Conservation (phyloP, 1,140 invertebrate species). For the Hycleus phaleratus region DNA sequence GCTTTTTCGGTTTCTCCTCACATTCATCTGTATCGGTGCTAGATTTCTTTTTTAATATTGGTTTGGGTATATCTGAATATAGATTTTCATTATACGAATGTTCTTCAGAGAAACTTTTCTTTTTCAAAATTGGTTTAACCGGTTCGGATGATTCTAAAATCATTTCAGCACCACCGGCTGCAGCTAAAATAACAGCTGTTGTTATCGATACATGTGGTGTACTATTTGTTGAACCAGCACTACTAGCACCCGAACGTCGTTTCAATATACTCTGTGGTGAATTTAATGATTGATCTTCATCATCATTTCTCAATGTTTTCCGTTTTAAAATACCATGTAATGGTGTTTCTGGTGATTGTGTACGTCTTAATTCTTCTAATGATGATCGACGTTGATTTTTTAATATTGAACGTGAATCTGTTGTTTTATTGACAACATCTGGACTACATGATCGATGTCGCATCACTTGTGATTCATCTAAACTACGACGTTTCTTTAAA, state of each 20-base stretch:
- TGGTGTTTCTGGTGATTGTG: conserved; percentile 45
- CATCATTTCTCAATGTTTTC: conserved; percentile 53
- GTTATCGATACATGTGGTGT: conserved; percentile 60
- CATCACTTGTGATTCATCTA: conserved; percentile 67
- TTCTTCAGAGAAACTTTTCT: conserved; percentile 60
- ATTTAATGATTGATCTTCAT: conserved; percentile 46
- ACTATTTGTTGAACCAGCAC: conserved; percentile 50
- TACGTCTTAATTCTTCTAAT: conserved; percentile 57
- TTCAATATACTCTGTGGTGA: conserved; percentile 71
- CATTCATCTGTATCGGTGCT: conserved; percentile 70
- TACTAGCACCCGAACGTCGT: conserved; percentile 50
- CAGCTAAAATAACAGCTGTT: conserved; percentile 58
- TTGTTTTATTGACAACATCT: conserved; percentile 51
- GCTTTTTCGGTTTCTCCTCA: conserved; percentile 57
- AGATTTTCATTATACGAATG: conserved; percentile 40
- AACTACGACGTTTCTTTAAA: conserved; percentile 68
- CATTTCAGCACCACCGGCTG: conserved; percentile 51
- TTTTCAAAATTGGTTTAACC: conserved; percentile 73
- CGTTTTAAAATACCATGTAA: conserved; percentile 62
- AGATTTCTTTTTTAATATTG: conserved; percentile 78
- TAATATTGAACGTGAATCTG: conserved; percentile 56
- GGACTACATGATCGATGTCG: conserved; percentile 60
- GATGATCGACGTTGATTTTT: conserved; percentile 62
- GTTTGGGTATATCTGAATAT: conserved; percentile 51
- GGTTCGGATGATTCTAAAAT: conserved; percentile 48